phyloP scores from a whole-genome alignment of 2,113 vertebrate genomes.

The Anguilla japonica region DNA sequence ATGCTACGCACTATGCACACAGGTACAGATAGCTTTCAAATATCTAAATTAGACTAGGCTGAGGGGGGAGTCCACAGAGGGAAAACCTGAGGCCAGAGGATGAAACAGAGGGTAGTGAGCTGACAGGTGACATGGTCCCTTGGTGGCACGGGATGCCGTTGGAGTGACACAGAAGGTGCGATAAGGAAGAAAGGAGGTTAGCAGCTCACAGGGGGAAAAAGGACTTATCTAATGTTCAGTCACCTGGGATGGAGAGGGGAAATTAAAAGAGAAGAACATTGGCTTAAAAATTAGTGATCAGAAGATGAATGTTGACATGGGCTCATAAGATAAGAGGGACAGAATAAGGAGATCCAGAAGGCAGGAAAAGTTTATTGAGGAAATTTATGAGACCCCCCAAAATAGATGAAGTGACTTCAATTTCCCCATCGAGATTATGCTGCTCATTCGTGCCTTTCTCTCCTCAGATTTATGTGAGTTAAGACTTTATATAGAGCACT shows the following conservation, averaged over 20 bases:
- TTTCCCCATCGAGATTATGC: constrained; percentile 12
- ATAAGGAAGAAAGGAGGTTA: background rate
- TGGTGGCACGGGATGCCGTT: background rate
- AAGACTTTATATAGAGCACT: too few species aligned
- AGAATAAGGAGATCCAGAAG: too few species aligned
- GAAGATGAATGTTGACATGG: constrained; percentile 16
- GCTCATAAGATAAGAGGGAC: background rate
- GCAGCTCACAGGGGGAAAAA: background rate
- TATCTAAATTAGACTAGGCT: background rate
- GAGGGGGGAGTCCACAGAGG: background rate
- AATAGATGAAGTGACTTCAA: background rate
- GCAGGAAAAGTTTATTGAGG: constrained; percentile 18
- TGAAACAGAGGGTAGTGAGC: background rate
- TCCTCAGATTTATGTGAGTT: too few species aligned
- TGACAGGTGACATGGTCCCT: background rate
- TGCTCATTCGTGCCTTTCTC: constrained; percentile 8
- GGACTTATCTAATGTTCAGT: background rate
- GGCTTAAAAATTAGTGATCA: constrained; percentile 3
- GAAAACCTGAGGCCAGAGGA: background rate
- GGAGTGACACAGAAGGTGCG: background rate
- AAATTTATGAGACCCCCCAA: background rate
- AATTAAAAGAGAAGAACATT: background rate
- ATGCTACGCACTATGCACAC: background rate
- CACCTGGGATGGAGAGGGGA: background rate
- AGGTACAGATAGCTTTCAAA: background rate